These are phyloP conservation scores for Mormyrus iriodes DNA, from an alignment of 2,113 vertebrate genomes.

Conservation along the genomic window DNA sequence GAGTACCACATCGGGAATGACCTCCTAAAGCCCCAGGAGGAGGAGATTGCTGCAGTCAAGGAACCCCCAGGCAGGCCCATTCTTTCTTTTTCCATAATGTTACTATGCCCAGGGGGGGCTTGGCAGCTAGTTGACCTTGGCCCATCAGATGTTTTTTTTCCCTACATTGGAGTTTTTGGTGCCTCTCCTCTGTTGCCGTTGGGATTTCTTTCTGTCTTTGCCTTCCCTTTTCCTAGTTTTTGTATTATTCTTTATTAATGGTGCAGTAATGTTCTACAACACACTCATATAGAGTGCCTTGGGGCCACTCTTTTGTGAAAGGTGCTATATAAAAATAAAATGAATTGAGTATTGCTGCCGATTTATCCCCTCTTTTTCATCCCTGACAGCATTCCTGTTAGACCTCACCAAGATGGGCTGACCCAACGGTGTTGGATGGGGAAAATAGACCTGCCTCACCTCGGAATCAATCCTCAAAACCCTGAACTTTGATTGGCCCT, in stretches of 20 bases:
- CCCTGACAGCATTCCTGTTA: not conserved
- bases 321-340: not conserved
- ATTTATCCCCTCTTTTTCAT: not conserved
- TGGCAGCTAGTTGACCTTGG: not conserved
- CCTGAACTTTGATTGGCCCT: not conserved
- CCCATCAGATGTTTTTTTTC: not conserved
- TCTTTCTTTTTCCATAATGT: not conserved
- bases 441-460: not conserved
- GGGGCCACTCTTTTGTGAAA: not conserved
- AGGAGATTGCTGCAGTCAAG: not conserved
- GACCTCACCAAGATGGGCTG: not conserved
- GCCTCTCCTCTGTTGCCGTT: not conserved
- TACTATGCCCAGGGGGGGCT: not conserved
- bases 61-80: not conserved
- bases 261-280: not conserved
- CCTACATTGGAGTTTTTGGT: not conserved
- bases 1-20: not conserved
- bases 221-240: not conserved
- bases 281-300: not conserved
- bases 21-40: not conserved
- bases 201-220: not conserved
- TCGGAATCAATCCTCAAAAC: not conserved
- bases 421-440: not conserved
- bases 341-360: not conserved
- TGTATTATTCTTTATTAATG: not conserved